A percentile compares a stretch with the other conserved stretches of the same genome.
Conservation (phyloP, 2,113 vertebrate species). For the Centropus unirufus region DNA sequence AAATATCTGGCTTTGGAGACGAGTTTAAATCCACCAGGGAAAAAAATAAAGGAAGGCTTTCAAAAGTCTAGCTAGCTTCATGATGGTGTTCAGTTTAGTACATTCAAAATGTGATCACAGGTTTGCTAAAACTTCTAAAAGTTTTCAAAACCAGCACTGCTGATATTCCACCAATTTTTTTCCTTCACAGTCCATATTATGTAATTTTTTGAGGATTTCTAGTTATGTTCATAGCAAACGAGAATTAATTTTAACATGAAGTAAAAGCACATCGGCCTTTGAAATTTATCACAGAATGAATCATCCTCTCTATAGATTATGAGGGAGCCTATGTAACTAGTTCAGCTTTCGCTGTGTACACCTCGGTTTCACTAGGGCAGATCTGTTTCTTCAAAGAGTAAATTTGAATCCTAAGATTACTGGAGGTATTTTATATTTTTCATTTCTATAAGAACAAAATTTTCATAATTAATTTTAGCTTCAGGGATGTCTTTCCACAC, state of each 20-base stretch:
- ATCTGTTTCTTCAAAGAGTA: neutral
- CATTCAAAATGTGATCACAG: neutral
- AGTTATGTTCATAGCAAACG: neutral
- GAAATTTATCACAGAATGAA: neutral
- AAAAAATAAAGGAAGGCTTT: neutral
- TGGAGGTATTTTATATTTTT: neutral
- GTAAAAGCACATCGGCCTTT: neutral
- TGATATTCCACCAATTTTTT: neutral
- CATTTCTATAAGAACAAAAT: neutral
- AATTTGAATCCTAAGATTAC: neutral
- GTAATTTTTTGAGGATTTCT: neutral
- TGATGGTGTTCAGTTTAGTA: neutral
- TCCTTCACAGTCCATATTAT: neutral
- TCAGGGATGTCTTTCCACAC: neutral
- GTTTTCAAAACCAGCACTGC: neutral
- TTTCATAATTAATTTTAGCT: neutral
- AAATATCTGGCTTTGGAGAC: constrained; percentile 17
- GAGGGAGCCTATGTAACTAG: neutral
- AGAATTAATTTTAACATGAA: neutral
- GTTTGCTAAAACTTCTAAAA: neutral
- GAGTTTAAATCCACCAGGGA: neutral
- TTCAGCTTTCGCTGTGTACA: neutral
- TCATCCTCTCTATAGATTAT: neutral
- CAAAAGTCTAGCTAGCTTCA: neutral
- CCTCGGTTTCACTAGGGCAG: neutral